Evolutionary conservation across 2,113 vertebrate genomes (phyloP).

Genomic region (Anguilla rostrata): DNA sequence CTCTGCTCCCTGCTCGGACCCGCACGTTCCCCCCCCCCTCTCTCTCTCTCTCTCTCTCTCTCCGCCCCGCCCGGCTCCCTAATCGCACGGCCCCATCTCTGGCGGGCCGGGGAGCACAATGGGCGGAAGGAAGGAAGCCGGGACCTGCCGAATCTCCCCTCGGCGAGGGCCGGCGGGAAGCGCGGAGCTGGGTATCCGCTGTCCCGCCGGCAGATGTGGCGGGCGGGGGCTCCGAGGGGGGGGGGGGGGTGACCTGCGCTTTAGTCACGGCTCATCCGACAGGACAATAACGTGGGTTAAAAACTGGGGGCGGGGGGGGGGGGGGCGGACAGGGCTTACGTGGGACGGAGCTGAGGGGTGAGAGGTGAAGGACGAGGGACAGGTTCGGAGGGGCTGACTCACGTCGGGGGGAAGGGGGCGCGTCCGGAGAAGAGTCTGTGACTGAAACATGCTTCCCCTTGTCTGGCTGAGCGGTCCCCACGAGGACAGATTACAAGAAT

Average conservation of each 20-base stretch:
- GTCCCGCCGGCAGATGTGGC: not conserved
- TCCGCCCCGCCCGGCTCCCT: no score
- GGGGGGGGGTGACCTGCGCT: not conserved
- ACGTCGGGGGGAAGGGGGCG: not conserved
- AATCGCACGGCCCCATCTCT: conserved; percentile 6
- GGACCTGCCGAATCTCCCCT: not conserved
- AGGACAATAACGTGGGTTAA: not conserved
- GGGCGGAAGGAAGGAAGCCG: conserved; percentile 23
- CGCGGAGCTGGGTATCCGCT: not conserved
- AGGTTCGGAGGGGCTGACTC: not conserved
- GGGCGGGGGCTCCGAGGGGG: not conserved
- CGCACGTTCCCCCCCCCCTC: not conserved
- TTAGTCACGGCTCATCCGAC: conserved; percentile 3
- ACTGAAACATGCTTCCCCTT: not conserved
- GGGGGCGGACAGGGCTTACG: not conserved
- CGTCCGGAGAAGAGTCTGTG: not conserved
- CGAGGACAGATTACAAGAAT: not conserved
- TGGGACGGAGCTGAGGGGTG: not conserved
- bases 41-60: no score
- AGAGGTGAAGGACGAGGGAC: not conserved
- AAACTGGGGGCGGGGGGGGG: no score
- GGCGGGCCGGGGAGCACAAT: not conserved
- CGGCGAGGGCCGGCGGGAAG: conserved; percentile 3
- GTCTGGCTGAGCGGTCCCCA: not conserved
- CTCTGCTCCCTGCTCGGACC: not conserved